Evolutionary conservation across 2,797 vertebrate genomes (phyloP).

Genomic region (Pangasius krempfi): DNA sequence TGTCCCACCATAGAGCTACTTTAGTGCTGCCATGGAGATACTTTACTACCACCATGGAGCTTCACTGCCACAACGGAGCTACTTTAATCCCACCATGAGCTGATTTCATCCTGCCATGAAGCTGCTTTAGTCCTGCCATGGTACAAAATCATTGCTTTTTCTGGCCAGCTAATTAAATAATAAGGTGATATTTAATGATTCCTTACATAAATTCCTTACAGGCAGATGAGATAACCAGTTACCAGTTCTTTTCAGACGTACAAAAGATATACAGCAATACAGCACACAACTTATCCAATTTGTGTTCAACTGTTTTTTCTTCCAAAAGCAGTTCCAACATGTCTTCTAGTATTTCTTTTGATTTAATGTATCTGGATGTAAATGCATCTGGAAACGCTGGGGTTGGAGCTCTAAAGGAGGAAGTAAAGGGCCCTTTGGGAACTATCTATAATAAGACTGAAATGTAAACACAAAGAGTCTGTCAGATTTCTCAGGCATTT

Average conservation of each 20-base stretch:
- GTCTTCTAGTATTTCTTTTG: not conserved
- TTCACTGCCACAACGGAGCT: not conserved
- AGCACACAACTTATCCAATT: not conserved
- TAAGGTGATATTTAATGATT: too few species aligned
- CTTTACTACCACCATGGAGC: not conserved
- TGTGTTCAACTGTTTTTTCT: not conserved
- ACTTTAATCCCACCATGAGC: not conserved
- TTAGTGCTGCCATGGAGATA: not conserved
- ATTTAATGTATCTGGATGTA: not conserved
- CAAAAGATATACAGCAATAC: not conserved
- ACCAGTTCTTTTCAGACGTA: not conserved
- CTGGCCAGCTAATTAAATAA: not conserved
- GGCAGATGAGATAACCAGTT: not conserved
- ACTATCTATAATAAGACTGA: constrained; percentile 4
- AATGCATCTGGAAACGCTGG: not conserved
- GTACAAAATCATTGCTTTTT: not conserved
- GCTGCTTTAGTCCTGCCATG: not conserved
- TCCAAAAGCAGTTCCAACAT: not conserved
- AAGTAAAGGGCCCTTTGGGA: not conserved
- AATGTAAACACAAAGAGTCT: not conserved
- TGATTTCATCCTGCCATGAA: too few species aligned
- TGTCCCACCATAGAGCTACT: not conserved
- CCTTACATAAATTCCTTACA: not conserved
- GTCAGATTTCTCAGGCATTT: constrained; percentile 4
- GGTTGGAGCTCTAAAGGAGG: not conserved